Evolutionary conservation across 2,888 invertebrate species (phyloP), one percentile per base, ranked within the genome.

Genomic region (Cryptus viduatorius): DNA sequence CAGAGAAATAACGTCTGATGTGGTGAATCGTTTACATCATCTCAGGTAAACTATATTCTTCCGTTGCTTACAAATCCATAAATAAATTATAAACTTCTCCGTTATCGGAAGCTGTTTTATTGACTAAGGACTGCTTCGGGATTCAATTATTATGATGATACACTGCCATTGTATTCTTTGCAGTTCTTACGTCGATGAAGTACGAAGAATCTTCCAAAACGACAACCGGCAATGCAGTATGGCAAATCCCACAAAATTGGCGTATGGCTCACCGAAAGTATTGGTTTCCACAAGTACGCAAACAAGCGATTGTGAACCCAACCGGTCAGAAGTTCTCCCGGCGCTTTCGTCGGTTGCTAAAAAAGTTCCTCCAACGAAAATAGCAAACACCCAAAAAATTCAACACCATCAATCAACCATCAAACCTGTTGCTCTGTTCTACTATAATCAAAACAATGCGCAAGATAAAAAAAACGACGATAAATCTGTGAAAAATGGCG

Each of bases 131-230:
- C 3, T 37, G 4, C 37, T 37, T 59, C 24, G 24, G 59, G 24
- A 24, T 24, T 24, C 24, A 24, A 24, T 24, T 24, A 24, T 24
- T 24, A 3, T 24, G 24, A 24, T 24, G 24, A 24, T 3, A 24
- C 1, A 24, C 1, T 37, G 7, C 0, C 37, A 37, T 7, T 37
- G 37, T 37, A 7, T 37, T 7, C 29, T 75, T 56, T 69, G 12
- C 46, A 83, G 83, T 48, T 71, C n/a, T 37, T 79, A 65, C 75
- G 56, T 83, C n/a, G 79, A 79, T 48, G 75, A 79, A 48, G 75
- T 83, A 42, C 50, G 65, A 56, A 48, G 29, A 7, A 29, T 42
- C 16, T 42, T 69, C 10, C 69, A 16, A 16, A 75, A 56, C n/a
- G 64, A 46, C 14, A 56, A 10, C 37, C 50, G 7, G 37, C 67